Conservation (phyloP, 2,888 invertebrate genomes). For the Caradrina clavipalpis region DNA sequence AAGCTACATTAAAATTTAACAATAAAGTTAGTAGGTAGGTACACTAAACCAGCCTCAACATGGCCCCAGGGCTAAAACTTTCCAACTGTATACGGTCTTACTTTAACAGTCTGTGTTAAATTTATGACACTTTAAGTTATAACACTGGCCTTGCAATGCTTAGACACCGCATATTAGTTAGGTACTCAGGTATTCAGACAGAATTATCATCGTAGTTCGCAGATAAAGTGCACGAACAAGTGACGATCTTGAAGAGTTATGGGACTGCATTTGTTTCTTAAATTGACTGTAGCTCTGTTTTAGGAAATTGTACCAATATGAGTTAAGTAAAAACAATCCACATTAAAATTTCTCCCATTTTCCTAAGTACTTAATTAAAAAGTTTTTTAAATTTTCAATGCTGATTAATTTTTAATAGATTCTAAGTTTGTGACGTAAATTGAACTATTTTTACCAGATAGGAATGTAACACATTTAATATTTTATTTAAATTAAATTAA, state of each 20-base stretch:
- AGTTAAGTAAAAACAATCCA: too few species aligned
- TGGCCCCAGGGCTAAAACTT: conserved; percentile 47
- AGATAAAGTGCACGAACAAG: neutral
- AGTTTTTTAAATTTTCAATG: too few species aligned
- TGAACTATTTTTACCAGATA: too few species aligned
- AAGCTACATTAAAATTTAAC: conserved; percentile 37
- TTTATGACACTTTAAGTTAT: conserved; percentile 44
- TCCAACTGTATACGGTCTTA: conserved; percentile 30
- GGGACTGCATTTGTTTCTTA: neutral
- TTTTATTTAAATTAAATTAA: neutral
- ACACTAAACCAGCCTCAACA: conserved; percentile 29
- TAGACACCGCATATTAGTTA: neutral
- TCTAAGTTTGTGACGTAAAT: too few species aligned
- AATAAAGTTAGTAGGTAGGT: conserved; percentile 17
- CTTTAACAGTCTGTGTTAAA: conserved; percentile 50
- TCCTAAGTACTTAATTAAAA: too few species aligned
- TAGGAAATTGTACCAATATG: too few species aligned
- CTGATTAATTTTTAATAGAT: too few species aligned
- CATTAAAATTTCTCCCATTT: too few species aligned
- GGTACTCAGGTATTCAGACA: neutral
- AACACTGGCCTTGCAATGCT: conserved; percentile 34
- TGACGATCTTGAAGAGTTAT: neutral
- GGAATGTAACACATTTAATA: too few species aligned
- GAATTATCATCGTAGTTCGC: neutral
- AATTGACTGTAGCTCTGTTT: too few species aligned